phyloP scores from a whole-genome alignment of 2,888 invertebrate genomes.

The Acanthopleura granulata region DNA sequence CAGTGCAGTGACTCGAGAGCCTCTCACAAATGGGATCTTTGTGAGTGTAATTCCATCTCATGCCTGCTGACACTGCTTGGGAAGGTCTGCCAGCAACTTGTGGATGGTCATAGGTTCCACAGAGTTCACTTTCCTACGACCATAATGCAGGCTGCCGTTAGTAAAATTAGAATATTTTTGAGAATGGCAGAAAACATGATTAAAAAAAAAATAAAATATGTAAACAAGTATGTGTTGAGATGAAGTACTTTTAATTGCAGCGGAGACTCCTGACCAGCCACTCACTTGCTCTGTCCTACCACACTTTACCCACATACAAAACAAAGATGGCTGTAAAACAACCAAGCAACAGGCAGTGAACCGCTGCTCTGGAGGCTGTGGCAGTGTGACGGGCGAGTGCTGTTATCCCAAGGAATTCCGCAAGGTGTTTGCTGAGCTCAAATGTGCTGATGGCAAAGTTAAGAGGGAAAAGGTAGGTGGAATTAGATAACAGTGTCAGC shows the following conservation, averaged over 20 bases:
- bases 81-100: too few species aligned
- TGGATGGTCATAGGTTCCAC: too few species aligned
- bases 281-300: slow-evolving; percentile 3
- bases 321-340: neutral
- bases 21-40: too few species aligned
- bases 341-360: slow-evolving; percentile 7
- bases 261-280: neutral
- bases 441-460: slow-evolving; percentile 7
- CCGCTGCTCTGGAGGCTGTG: slow-evolving; percentile 32
- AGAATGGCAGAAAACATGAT: too few species aligned
- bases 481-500: neutral
- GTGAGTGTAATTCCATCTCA: too few species aligned
- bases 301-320: neutral
- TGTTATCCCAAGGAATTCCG: slow-evolving; percentile 20
- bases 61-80: too few species aligned
- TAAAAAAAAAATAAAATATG: too few species aligned
- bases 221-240: too few species aligned
- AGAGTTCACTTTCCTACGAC: too few species aligned
- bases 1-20: too few species aligned
- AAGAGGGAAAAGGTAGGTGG: slow-evolving; percentile 1
- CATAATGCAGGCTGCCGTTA: too few species aligned
- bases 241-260: neutral
- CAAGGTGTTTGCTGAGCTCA: neutral
- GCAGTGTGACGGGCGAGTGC: slow-evolving; percentile 25
- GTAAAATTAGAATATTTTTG: too few species aligned